These are phyloP conservation scores for Bombus terrestris DNA, from an alignment of 1,140 invertebrate species.

Conservation along the genomic window DNA sequence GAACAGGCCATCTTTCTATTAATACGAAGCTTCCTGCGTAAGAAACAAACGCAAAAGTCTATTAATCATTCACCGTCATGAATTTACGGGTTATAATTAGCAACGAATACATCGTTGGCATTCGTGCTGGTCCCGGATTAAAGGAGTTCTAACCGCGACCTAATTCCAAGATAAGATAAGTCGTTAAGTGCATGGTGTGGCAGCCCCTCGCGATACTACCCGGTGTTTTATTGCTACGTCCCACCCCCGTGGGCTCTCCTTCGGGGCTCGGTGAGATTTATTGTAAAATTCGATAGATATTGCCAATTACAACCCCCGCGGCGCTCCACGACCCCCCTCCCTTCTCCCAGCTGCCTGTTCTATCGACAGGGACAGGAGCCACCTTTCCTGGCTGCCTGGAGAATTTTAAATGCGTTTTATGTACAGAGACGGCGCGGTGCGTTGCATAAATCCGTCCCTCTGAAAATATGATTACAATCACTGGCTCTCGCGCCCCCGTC, in stretches of 20 bases:
- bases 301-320: constrained; percentile 73
- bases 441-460: constrained; percentile 68
- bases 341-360: constrained; percentile 12
- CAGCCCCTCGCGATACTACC: constrained; percentile 71
- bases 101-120: constrained; percentile 25
- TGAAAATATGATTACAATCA: constrained; percentile 72
- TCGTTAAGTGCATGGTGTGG: constrained; percentile 75
- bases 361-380: constrained; percentile 54
- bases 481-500: constrained; percentile 1
- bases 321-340: constrained; percentile 36
- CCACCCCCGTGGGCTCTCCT: constrained; percentile 56
- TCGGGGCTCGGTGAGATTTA: constrained; percentile 73
- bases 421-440: constrained; percentile 64
- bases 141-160: constrained; percentile 71
- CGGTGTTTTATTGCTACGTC: constrained; percentile 75
- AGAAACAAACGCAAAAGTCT: constrained; percentile 8
- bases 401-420: constrained; percentile 77
- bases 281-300: constrained; percentile 78
- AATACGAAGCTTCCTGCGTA: neutral
- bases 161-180: constrained; percentile 79
- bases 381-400: constrained; percentile 61
- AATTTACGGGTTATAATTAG: constrained; percentile 23
- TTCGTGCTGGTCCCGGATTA: constrained; percentile 53
- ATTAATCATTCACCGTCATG: constrained; percentile 57
- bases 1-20: neutral